phyloP scores from a whole-genome alignment of 2,113 vertebrate genomes.

The Zosterops borbonicus region DNA sequence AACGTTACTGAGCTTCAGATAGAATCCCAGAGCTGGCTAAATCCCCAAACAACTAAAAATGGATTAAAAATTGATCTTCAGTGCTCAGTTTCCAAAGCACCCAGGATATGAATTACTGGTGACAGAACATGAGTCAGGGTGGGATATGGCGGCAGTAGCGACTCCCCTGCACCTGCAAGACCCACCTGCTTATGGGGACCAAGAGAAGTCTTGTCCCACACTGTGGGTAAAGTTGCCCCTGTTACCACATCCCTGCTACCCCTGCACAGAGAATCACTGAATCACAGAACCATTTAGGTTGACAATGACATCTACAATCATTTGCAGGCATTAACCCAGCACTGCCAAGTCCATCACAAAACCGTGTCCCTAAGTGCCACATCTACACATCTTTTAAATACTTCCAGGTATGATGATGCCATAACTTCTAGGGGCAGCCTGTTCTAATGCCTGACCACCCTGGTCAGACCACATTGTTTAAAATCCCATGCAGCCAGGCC shows the following conservation, averaged over 20 bases:
- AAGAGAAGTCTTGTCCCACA: not conserved
- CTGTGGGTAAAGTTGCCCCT: not conserved
- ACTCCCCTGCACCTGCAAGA: not conserved
- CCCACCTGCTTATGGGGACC: not conserved
- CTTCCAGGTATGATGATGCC: not conserved
- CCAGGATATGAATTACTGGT: not conserved
- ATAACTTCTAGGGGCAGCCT: not conserved
- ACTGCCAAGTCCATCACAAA: not conserved
- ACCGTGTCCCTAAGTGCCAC: not conserved
- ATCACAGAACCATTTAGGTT: not conserved
- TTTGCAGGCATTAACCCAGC: not conserved
- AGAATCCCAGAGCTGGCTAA: not conserved
- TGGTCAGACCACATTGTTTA: not conserved
- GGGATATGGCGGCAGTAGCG: not conserved
- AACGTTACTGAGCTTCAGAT: accelerated
- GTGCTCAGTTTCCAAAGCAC: not conserved
- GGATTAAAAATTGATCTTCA: not conserved
- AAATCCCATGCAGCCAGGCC: not conserved
- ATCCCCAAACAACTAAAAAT: not conserved
- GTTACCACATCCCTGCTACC: not conserved
- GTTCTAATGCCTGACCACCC: not conserved
- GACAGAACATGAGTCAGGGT: not conserved
- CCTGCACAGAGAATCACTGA: not conserved
- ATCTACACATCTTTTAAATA: not conserved
- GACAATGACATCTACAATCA: not conserved